Base-by-base conservation (phyloP, 2,888 invertebrate genomes). In the Stegophylla sp. region DNA sequence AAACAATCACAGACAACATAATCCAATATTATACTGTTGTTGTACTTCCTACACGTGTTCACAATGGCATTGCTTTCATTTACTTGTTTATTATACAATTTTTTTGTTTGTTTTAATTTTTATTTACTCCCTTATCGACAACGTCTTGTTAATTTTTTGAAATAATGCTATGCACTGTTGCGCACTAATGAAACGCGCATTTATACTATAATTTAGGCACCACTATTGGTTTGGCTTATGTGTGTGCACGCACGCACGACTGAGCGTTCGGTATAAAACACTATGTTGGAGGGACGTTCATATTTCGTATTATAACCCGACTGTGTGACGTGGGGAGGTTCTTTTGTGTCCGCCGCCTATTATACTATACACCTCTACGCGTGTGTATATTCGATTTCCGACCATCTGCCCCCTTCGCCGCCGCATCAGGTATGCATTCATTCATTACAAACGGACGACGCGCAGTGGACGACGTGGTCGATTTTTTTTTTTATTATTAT, bases 361-460 rank as follows among this genome's bases (percentile, higher is more conserved):
- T 59, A 20, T 66, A 12, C n/a, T n/a, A n/a, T n/a, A n/a, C n/a
- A n/a, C 41, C 64, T 34, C 61, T 23, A n/a, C 13, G 59, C 7
- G 1, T 28, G 17, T 17, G 13, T 59, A 17, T 9, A 71, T 20
- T 45, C 73, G 64, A 66, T 76, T 75, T 66, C 26, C 53, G 17
- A 79, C 61, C 79, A 79, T 79, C 79, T 79, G 79, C n/a, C 71
- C 79, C 71, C 23, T 23, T 41, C 41, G 23, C 59, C 59, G 17
- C 43, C 73, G 67, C 17, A 61, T 61, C 20, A 51, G 79, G 77
- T 69, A 77, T 59, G 67, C 51, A 26, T 41, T 7, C 5, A 17
- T 56, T n/a, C 20, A 1, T 15, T 15, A n/a, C 26, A 43, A 48
- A 48, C 74, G 75, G 20, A 26, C 61, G 5, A 34, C 59, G 59